Evolutionary conservation across 2,113 vertebrate genomes (phyloP).

Genomic region (Aplodontia rufa): DNA sequence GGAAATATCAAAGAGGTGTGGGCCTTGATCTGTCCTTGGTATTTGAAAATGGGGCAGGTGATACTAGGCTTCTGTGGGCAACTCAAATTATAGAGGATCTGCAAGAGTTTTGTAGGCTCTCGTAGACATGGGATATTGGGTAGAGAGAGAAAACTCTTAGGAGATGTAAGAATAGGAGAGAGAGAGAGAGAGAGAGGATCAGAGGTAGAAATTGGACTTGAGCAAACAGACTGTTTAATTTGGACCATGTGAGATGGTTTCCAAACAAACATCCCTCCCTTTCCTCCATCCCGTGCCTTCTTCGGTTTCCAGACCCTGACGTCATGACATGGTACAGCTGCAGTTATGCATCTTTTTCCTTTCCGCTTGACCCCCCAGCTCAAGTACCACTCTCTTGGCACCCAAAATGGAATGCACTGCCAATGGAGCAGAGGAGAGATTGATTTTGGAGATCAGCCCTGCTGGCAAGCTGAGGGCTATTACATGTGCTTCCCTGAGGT

Average conservation of each 20-base stretch:
- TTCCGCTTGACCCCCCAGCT: constrained; percentile 54
- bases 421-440: constrained; percentile 44
- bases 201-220: constrained; percentile 41
- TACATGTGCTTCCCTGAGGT: not conserved
- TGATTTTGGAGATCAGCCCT: constrained; percentile 54
- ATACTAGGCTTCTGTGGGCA: not conserved
- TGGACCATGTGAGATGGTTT: constrained; percentile 59
- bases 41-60: not conserved
- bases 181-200: not conserved
- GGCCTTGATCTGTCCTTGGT: not conserved
- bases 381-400: constrained; percentile 67
- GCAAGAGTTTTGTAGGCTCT: not conserved
- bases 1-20: not conserved
- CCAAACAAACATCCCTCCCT: constrained; percentile 57
- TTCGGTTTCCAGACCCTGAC: constrained; percentile 62
- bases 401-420: not conserved
- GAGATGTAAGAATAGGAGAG: constrained; percentile 16
- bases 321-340: constrained; percentile 47
- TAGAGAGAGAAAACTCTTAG: not conserved
- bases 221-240: constrained; percentile 60
- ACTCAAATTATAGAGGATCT: not conserved
- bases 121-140: not conserved
- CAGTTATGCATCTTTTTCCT: constrained; percentile 68
- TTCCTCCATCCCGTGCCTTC: constrained; percentile 28
- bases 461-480: not conserved